Percentiles rank a stretch among this genome's conserved stretches.
Conservation (phyloP, 2,888 invertebrate genomes). For the Melanostoma mellinum region DNA sequence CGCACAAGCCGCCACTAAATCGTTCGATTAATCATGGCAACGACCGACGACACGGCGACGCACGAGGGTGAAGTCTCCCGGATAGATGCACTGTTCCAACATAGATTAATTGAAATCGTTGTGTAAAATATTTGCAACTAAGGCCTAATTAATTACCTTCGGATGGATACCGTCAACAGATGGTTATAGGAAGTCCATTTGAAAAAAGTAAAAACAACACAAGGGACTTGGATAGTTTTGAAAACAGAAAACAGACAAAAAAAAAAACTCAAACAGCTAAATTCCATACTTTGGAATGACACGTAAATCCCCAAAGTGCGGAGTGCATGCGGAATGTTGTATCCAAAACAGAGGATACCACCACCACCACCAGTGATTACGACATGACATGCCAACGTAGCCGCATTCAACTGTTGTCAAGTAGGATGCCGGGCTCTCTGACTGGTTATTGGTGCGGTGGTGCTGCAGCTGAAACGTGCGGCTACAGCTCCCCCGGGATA, state of each 20-base stretch:
- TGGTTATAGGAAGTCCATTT: constrained; percentile 23
- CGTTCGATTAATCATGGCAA: constrained; percentile 56
- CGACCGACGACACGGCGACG: neutral
- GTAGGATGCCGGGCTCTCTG: constrained; percentile 11
- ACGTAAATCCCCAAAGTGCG: constrained; percentile 51
- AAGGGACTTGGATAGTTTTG: constrained; percentile 26
- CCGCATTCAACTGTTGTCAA: constrained; percentile 71
- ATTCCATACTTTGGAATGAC: constrained; percentile 31
- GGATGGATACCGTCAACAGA: constrained; percentile 45
- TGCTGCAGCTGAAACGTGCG: constrained; percentile 54
- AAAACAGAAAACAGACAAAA: constrained; percentile 43
- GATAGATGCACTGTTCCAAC: neutral
- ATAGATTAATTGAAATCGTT: constrained; percentile 63
- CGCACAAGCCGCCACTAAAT: constrained; percentile 57
- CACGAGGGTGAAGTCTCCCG: constrained; percentile 2
- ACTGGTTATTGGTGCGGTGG: constrained; percentile 13
- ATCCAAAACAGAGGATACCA: constrained; percentile 68
- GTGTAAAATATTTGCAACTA: constrained; percentile 55
- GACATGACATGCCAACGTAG: constrained; percentile 67
- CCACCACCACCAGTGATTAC: constrained; percentile 63
- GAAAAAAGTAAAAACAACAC: constrained; percentile 26
- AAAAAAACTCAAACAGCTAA: constrained; percentile 50
- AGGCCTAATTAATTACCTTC: constrained; percentile 56
- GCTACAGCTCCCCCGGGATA: constrained; percentile 55
- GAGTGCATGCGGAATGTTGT: constrained; percentile 48